These are phyloP conservation scores for Pinctada fucata DNA, from an alignment of 2,888 invertebrate species.

Conservation along the genomic window DNA sequence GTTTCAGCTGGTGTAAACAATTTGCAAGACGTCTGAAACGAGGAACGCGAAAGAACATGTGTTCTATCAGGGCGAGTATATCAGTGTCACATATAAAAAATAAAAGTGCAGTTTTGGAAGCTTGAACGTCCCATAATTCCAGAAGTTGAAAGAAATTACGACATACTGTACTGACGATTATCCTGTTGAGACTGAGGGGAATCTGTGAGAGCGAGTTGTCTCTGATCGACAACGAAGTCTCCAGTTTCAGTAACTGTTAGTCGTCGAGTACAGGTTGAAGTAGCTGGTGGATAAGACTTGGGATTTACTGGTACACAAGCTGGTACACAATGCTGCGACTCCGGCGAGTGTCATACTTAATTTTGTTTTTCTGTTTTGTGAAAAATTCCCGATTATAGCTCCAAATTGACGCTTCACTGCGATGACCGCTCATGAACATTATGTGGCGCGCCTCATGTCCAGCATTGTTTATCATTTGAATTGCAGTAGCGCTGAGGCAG, in stretches of 20 bases:
- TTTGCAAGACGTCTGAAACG: not conserved
- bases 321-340: no score
- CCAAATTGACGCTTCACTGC: slow-evolving; percentile 3
- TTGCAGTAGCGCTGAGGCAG: slow-evolving; percentile 17
- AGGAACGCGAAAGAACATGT: not conserved
- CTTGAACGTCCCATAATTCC: not conserved
- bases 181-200: no score
- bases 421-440: slow-evolving; percentile 4
- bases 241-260: no score
- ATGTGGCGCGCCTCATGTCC: slow-evolving; percentile 20
- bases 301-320: no score
- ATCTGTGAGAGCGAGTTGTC: no score
- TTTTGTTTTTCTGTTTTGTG: slow-evolving; percentile 7
- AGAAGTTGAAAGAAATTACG: not conserved
- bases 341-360: slow-evolving; percentile 10
- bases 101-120: slow-evolving; percentile 2
- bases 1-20: not conserved
- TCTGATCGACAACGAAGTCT: no score
- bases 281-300: no score
- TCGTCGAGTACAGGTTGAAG: no score
- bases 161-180: no score
- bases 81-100: not conserved
- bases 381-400: slow-evolving; percentile 20
- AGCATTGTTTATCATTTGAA: slow-evolving; percentile 15
- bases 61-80: not conserved